A percentile compares a stretch with the other conserved stretches of the same genome.
Evolutionary conservation across 2,888 invertebrate genomes (phyloP).

Genomic region (Bruchidius siliquastri): DNA sequence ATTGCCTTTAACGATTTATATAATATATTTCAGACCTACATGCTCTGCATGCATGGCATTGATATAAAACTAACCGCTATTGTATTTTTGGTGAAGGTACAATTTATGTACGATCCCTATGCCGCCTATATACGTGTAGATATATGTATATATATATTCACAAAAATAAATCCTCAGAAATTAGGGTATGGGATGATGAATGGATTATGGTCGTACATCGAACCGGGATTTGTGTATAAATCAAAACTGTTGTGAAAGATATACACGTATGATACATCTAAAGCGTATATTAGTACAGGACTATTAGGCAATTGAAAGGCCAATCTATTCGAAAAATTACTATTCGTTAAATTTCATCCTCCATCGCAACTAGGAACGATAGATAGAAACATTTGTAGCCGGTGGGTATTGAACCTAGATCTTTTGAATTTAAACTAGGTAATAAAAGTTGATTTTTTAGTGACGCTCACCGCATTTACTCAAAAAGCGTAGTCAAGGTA

Average conservation of each 20-base stretch:
- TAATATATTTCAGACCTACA: too few relatives aligned
- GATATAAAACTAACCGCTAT: neutral
- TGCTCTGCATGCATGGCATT: neutral
- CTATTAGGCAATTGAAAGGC: neutral
- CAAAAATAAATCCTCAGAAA: neutral
- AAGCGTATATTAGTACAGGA: neutral
- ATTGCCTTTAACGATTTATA: too few relatives aligned
- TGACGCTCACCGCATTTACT: too few relatives aligned
- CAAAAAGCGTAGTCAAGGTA: too few relatives aligned
- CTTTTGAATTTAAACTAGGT: too few relatives aligned
- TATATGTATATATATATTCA: neutral
- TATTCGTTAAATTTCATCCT: too few relatives aligned
- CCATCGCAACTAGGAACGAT: too few relatives aligned
- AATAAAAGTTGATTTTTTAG: too few relatives aligned
- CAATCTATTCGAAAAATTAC: too few relatives aligned
- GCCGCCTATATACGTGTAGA: neutral
- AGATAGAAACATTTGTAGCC: too few relatives aligned
- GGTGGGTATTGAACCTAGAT: too few relatives aligned
- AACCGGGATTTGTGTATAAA: neutral
- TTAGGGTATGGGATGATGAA: constrained; percentile 1
- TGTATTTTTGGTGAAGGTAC: neutral
- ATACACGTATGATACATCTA: neutral
- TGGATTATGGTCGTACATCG: constrained; percentile 1
- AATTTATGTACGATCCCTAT: neutral
- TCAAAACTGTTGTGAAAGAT: neutral